Conservation (phyloP, 92 coral and sea anemone species). For the Phymanthus crucifer region DNA sequence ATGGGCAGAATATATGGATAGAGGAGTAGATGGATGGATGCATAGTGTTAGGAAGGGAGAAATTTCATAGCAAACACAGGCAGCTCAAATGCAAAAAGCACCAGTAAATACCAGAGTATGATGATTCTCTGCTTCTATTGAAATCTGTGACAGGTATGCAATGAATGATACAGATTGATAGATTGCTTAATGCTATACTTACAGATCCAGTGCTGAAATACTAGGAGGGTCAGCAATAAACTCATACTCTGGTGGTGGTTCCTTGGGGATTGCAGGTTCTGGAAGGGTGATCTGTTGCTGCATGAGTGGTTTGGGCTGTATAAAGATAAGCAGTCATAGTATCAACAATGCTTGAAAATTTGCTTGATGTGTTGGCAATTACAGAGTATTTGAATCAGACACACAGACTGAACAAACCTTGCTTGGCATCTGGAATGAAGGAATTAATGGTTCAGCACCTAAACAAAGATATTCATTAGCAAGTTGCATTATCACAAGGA, state of each 20-base stretch:
- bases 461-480: neutral
- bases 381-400: no score
- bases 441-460: slow-evolving; percentile 41
- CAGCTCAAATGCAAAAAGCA: no score
- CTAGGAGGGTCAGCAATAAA: slow-evolving; percentile 95
- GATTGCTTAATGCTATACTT: no score
- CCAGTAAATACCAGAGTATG: no score
- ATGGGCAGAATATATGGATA: neutral
- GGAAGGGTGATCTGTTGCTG: slow-evolving; percentile 74
- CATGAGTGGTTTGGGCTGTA: slow-evolving; percentile 87
- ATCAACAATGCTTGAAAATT: no score
- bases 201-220: slow-evolving; percentile 94
- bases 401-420: slow-evolving; percentile 30
- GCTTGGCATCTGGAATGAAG: slow-evolving; percentile 38
- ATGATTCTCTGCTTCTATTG: no score
- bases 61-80: no score
- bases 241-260: slow-evolving; percentile 98
- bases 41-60: no score
- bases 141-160: no score
- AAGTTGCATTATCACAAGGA: slow-evolving; percentile 22
- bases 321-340: no score
- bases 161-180: no score
- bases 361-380: no score
- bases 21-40: neutral
- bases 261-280: slow-evolving; percentile 82